phyloP scores from a whole-genome alignment of 2,113 vertebrate genomes.

The Amphiprion percula region DNA sequence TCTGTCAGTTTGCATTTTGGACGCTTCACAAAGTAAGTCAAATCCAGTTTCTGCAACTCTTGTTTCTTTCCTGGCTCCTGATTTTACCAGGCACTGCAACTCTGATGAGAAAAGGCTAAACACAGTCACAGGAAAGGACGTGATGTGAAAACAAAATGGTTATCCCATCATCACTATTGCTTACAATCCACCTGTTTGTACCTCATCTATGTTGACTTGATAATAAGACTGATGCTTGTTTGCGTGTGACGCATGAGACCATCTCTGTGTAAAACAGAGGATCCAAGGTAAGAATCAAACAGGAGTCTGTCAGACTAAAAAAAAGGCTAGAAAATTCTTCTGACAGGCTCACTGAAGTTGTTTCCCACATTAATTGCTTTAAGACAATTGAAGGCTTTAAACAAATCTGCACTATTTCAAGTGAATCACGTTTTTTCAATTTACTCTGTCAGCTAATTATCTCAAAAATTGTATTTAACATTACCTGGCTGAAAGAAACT shows the following conservation, averaged over 20 bases:
- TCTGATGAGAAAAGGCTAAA: slow-evolving; percentile 50
- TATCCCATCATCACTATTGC: slow-evolving; percentile 39
- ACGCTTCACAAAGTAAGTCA: slow-evolving; percentile 80
- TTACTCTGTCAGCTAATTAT: slow-evolving; percentile 60
- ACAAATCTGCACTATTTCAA: slow-evolving; percentile 47
- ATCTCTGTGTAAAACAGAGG: not conserved
- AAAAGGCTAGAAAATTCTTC: slow-evolving; percentile 17
- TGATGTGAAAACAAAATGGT: slow-evolving; percentile 63
- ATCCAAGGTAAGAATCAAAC: slow-evolving; percentile 52
- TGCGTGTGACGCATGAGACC: slow-evolving; percentile 40
- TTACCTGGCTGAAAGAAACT: slow-evolving; percentile 42
- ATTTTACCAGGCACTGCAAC: slow-evolving; percentile 27
- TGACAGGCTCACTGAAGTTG: slow-evolving; percentile 34
- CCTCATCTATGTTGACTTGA: slow-evolving; percentile 59
- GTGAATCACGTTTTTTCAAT: slow-evolving; percentile 36
- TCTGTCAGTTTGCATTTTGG: slow-evolving; percentile 78
- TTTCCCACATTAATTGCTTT: slow-evolving; percentile 55
- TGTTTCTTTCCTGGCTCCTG: slow-evolving; percentile 47
- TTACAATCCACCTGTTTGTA: slow-evolving; percentile 22
- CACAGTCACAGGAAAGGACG: slow-evolving; percentile 52
- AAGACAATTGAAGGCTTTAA: slow-evolving; percentile 56
- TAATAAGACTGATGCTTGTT: slow-evolving; percentile 44
- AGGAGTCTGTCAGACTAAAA: slow-evolving; percentile 25
- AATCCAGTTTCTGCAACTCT: slow-evolving; percentile 74
- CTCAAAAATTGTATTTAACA: slow-evolving; percentile 22